Evolutionary conservation across 1,140 invertebrate species (phyloP).

Genomic region (Drosophila varians): DNA sequence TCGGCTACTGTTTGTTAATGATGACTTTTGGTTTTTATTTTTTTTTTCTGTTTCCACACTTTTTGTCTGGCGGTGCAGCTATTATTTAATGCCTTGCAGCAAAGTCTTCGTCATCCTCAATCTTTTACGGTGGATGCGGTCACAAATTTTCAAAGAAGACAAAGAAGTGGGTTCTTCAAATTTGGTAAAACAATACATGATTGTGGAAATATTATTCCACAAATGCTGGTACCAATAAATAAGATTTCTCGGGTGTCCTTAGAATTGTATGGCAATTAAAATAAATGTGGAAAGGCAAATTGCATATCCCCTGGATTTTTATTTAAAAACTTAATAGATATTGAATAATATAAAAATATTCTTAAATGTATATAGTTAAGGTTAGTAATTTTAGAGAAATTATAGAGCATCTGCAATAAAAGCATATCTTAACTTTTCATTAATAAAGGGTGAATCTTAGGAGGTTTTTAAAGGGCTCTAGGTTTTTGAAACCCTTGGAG

Average conservation of each 20-base stretch:
- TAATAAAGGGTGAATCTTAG: no score
- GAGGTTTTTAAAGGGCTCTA: no score
- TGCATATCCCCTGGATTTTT: no score
- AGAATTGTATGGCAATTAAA: not conserved
- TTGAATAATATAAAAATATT: no score
- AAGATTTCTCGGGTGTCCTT: not conserved
- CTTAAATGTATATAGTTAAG: no score
- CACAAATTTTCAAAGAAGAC: not conserved
- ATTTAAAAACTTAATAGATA: no score
- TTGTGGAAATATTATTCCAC: not conserved
- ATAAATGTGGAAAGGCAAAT: no score
- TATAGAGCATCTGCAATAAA: no score
- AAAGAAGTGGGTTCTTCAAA: not conserved
- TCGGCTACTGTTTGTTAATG: slow-evolving; percentile 75
- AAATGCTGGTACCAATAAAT: not conserved
- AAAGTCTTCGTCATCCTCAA: slow-evolving; percentile 29
- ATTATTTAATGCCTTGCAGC: slow-evolving; percentile 50
- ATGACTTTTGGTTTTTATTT: slow-evolving; percentile 43
- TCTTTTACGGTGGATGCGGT: slow-evolving; percentile 23
- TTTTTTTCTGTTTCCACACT: slow-evolving; percentile 21
- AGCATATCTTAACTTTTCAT: no score
- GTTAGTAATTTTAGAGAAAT: no score
- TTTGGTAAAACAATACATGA: not conserved
- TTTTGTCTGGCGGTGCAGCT: slow-evolving; percentile 31
- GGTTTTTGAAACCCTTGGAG: no score